Base-by-base conservation (phyloP, 2,797 vertebrate genomes). In the Hapalemur alaotrensis region DNA sequence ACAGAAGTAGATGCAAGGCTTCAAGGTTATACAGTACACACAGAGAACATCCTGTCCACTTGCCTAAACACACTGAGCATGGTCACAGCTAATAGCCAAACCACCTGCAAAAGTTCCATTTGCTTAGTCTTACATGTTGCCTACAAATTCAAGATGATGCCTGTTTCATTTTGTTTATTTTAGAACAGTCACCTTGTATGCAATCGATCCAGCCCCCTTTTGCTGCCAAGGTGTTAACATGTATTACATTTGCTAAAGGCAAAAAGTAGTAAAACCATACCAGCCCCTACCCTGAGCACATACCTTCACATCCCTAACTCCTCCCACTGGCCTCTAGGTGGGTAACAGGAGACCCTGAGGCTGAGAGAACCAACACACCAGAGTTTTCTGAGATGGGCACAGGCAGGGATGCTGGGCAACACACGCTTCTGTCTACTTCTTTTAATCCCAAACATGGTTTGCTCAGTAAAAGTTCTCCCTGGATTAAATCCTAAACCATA, bases 91-190 rank as follows among this genome's bases (percentile, higher is more conserved):
- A 52, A 95, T 17, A 81, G 80, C 35, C 87, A 98, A 96, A 93
- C 25, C 92, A 96, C 73, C 93, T 54, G 75, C 61, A 82, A 67
- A 89, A 93, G 75, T 63, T 35, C 50, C 50, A 23, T 48, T 89
- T 84, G 11, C 78, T 97, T 89, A 32, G 15, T 30, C 72, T 95
- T 48, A 87, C 72, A 23, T 4, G 43, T 8, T 89, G 46, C 82
- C 75, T 91, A 95, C 83, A 88, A 84, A 93, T 76, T 87, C 72
- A 88, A 95, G 91, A 96, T 92, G 61, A 73, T 57, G 32, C 80
- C 80, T 78, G 28, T 75, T 96, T 96, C 70, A 86, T 43, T 95
- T 67, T 94, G 79, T 96, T 96, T 95, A 92, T 89, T 97, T 98
- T 90, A 96, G 22, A 94, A 48, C 65, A 81, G 61, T 87, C 78